Conservation (phyloP, 2,888 invertebrate species). For the Tanaodytes sp. region DNA sequence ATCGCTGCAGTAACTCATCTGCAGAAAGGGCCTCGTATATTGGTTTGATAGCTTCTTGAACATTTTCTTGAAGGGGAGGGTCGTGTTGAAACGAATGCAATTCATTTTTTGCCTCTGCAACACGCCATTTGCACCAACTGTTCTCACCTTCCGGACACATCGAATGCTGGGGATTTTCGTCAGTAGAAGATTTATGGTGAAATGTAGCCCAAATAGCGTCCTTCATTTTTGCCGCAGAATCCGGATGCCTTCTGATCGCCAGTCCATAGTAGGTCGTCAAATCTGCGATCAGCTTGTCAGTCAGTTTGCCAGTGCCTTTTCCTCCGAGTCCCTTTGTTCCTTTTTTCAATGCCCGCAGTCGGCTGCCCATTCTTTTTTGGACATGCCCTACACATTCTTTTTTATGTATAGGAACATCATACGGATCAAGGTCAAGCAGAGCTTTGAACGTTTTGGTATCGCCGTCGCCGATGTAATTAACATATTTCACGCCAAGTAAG, state of each 20-base stretch:
- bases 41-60: background rate
- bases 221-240: slow-evolving; percentile 51
- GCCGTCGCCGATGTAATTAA: slow-evolving; percentile 2
- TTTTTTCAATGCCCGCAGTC: background rate
- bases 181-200: slow-evolving; percentile 30
- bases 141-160: slow-evolving; percentile 24
- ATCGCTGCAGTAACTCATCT: too few species aligned
- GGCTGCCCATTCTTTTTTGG: background rate
- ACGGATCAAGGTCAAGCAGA: background rate
- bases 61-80: slow-evolving; percentile 1
- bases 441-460: background rate
- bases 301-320: slow-evolving; percentile 7
- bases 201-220: slow-evolving; percentile 22
- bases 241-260: slow-evolving; percentile 49
- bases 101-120: background rate
- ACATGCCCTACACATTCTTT: slow-evolving; percentile 1
- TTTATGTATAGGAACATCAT: background rate
- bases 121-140: slow-evolving; percentile 4
- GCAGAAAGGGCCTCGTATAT: background rate
- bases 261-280: slow-evolving; percentile 51
- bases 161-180: slow-evolving; percentile 33
- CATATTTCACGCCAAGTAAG: slow-evolving; percentile 2
- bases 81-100: background rate
- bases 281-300: slow-evolving; percentile 37
- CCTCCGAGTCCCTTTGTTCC: background rate